Evolutionary conservation across 2,113 vertebrate species (phyloP).

Genomic region (Merops nubicus): DNA sequence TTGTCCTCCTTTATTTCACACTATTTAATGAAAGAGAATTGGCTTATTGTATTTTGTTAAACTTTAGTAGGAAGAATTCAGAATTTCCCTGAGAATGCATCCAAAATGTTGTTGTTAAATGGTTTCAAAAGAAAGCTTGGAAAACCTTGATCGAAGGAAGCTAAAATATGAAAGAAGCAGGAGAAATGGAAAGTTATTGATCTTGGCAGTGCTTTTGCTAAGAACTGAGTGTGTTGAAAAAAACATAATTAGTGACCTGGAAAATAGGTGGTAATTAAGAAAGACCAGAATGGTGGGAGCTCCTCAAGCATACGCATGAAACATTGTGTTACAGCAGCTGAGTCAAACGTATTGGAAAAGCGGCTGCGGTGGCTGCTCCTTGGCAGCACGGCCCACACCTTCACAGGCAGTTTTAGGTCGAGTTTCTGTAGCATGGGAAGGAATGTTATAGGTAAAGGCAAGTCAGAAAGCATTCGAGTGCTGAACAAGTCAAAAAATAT

Average conservation of each 20-base stretch:
- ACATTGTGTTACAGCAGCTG: neutral
- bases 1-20: neutral
- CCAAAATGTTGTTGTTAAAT: no score
- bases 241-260: neutral
- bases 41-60: neutral
- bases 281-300: neutral
- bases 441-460: neutral
- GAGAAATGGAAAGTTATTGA: neutral
- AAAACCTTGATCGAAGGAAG: neutral
- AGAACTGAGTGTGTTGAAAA: neutral
- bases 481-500: neutral
- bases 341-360: neutral
- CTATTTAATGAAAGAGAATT: neutral
- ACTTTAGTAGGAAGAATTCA: neutral
- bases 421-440: neutral
- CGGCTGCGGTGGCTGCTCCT: neutral
- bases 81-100: no score
- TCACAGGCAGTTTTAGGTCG: neutral
- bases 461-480: neutral
- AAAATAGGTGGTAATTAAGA: conserved; percentile 17
- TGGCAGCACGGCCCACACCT: neutral
- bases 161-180: neutral
- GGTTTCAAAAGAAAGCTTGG: neutral
- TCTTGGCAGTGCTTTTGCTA: neutral
- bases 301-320: neutral